Base-by-base conservation (phyloP, 2,888 invertebrate species). In the Drosophila hamatofila region DNA sequence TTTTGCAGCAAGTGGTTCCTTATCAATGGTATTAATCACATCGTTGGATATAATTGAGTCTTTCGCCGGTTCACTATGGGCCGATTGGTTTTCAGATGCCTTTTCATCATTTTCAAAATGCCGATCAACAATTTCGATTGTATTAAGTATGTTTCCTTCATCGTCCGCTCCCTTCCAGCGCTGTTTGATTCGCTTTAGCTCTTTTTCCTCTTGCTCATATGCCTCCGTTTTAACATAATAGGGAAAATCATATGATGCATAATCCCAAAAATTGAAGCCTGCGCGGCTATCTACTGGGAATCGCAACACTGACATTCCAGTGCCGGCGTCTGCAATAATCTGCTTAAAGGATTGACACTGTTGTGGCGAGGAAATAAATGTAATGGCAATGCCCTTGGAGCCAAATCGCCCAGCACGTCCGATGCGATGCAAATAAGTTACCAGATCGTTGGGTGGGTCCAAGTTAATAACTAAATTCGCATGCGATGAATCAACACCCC, bases 391-490 rank as follows among this genome's bases (percentile, higher is more conserved):
- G 58, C 98, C 98, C 91, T 95, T 95, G 1, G 97, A 95, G 1
- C 99, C 99, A 94, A 96, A 99, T 72, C 99, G 94, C 0, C 99
- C 99, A 48, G 98, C 98, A 85, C 99, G 94, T 1, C 99, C 99
- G 91, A 98, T 98, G 89, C 99, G 94, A 93, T 99, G 99, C 74
- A 98, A 94, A 94, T 98, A 98, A 21, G 97, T 97, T 75, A 96
- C 95, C 80, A 95, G 94, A 88, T 97, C 96, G 74, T 90, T 90
- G 1, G 99, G 98, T 35, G 97, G 93, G 91, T 99, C 99, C 89
- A 98, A 95, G 93, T 99, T 99, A 11, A 99, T 94, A 0, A 99
- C 97, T 69, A 99, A 93, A 94, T 99, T 97, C 12, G 99, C 96
- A 93, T 97, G 96, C 78, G 97, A 96, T 2, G 97, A 97, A 94